Evolutionary conservation across 2,888 invertebrate species (phyloP).

Genomic region (Cenopis cana): DNA sequence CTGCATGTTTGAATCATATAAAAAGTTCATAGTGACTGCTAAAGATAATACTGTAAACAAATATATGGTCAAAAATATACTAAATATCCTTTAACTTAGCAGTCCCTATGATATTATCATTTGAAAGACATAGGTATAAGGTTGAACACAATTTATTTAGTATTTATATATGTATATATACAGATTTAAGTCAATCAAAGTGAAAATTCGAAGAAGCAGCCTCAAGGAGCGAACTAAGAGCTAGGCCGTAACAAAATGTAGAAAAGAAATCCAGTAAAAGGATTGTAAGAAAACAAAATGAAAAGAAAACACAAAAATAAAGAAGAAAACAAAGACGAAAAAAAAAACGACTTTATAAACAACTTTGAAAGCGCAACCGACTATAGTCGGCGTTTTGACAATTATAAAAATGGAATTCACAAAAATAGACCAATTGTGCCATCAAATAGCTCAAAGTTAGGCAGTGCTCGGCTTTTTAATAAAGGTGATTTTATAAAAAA

Average conservation of each 20-base stretch:
- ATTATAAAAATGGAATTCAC: slow-evolving; percentile 21
- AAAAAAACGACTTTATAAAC: slow-evolving; percentile 7
- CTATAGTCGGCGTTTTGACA: slow-evolving; percentile 8
- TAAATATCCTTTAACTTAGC: background rate
- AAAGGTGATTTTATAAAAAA: slow-evolving; percentile 56
- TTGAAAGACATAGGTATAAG: background rate
- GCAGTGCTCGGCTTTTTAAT: slow-evolving; percentile 60
- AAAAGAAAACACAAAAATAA: background rate
- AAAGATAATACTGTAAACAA: background rate
- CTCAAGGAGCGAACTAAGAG: slow-evolving; percentile 35
- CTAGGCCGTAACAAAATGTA: slow-evolving; percentile 3
- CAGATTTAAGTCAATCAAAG: slow-evolving; percentile 8
- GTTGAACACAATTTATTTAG: slow-evolving; percentile 31
- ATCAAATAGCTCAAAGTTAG: slow-evolving; percentile 51
- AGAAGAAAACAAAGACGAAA: background rate
- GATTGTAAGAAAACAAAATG: slow-evolving; percentile 12
- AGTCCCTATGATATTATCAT: slow-evolving; percentile 23
- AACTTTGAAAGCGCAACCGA: slow-evolving; percentile 28
- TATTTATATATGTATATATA: slow-evolving; percentile 1
- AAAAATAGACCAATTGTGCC: slow-evolving; percentile 39
- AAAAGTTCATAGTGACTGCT: slow-evolving; percentile 19
- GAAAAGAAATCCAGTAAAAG: slow-evolving; percentile 15
- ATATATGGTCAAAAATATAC: slow-evolving; percentile 2
- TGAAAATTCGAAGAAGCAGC: slow-evolving; percentile 33
- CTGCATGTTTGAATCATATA: slow-evolving; percentile 3